Evolutionary conservation across 2,797 vertebrate species (phyloP).

Genomic region (Hozukius guyotensis): DNA sequence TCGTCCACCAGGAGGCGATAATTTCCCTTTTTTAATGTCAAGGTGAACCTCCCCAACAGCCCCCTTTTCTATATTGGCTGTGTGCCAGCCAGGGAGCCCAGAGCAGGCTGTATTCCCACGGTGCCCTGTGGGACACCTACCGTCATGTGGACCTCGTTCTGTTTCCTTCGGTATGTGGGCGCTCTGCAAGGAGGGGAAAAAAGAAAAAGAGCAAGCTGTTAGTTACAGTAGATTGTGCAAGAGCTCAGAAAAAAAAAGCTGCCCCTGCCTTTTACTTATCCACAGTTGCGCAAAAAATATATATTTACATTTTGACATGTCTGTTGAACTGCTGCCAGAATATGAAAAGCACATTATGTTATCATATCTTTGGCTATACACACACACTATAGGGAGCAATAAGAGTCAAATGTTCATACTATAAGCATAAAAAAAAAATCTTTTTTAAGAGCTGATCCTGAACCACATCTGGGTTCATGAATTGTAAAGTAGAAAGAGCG

Average conservation of each 20-base stretch:
- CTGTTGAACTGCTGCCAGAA: conserved; percentile 8
- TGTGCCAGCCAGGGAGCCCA: conserved; percentile 57
- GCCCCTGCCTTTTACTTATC: conserved; percentile 37
- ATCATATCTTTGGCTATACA: conserved; percentile 1
- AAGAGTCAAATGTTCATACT: not conserved
- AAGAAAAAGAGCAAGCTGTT: conserved; percentile 32
- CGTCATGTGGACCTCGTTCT: conserved; percentile 87
- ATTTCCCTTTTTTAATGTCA: conserved; percentile 46
- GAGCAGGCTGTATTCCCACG: conserved; percentile 65
- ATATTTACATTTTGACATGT: conserved; percentile 58
- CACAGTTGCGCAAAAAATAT: conserved; percentile 42
- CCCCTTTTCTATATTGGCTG: conserved; percentile 45
- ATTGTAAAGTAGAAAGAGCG: not conserved
- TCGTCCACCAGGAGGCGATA: conserved; percentile 74
- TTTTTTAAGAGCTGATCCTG: not conserved
- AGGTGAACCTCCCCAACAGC: conserved; percentile 57
- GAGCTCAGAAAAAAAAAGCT: conserved; percentile 16
- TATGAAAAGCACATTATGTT: conserved; percentile 10
- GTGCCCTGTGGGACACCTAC: conserved; percentile 84
- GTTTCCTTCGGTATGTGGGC: conserved; percentile 91
- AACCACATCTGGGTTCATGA: not conserved
- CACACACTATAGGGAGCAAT: not conserved
- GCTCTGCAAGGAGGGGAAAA: conserved; percentile 80
- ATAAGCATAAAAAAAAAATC: not conserved
- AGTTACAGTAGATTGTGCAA: conserved; percentile 49